Evolutionary conservation across 1,140 invertebrate genomes (phyloP).

Genomic region (Calycopis cecrops): DNA sequence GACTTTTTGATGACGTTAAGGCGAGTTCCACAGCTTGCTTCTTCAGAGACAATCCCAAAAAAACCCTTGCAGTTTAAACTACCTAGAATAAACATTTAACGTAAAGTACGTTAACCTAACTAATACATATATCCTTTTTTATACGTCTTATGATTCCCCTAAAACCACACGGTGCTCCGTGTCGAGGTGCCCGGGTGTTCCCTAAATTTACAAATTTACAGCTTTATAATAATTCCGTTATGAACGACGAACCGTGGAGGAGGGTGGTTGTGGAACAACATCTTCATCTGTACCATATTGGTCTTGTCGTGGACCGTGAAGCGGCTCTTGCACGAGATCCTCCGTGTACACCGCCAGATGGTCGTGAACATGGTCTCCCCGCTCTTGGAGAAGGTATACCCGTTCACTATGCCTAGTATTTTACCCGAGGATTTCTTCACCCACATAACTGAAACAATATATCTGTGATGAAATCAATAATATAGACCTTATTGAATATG

Average conservation of each 20-base stretch:
- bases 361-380: constrained; percentile 12
- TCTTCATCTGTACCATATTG: neutral
- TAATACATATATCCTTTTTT: no score
- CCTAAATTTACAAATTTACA: no score
- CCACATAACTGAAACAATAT: constrained; percentile 24
- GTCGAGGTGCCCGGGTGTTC: no score
- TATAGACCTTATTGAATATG: no score
- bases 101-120: no score
- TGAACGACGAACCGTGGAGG: constrained; percentile 17
- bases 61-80: no score
- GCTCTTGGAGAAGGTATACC: constrained; percentile 30
- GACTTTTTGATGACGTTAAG: no score
- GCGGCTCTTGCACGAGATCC: constrained; percentile 22
- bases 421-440: constrained; percentile 26
- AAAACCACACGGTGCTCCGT: no score
- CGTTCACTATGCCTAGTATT: constrained; percentile 27
- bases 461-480: constrained; percentile 3
- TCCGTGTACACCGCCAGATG: constrained; percentile 21
- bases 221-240: constrained; percentile 9
- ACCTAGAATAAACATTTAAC: no score
- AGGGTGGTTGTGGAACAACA: constrained; percentile 14
- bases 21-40: no score
- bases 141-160: no score
- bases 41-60: no score
- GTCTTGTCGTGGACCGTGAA: constrained; percentile 16